Evolutionary conservation across 2,888 invertebrate species (phyloP), one percentile per base, ranked within the genome.

Genomic region (Drymonia ruficornis): DNA sequence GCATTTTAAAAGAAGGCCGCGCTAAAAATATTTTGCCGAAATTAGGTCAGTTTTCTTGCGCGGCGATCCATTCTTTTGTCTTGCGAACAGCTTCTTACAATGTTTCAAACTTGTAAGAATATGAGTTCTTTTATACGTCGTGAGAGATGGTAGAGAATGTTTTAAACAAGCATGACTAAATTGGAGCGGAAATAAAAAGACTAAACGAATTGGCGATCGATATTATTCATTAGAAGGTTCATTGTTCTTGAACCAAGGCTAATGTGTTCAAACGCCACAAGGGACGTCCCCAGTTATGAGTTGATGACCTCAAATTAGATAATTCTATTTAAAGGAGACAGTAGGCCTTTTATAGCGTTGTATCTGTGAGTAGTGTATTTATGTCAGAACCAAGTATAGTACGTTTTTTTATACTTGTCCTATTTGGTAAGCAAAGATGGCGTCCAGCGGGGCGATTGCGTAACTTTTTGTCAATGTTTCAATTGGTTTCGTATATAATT

Each of bases 201-300:
- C 16, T 15, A 40, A 40, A 40, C 16, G 40, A 40, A 8, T 16
- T 40, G 16, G 19, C 43, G 46, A 46, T 69, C 67, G 42, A 69
- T 61, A 67, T 67, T 63, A 63, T 67, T 67, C 56, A 65, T 56
- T 59, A 59, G 52, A 58, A 50, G 65, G 67, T 63, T 67, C 70
- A 63, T 67, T 61, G 70, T 56, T 67, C 70, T 63, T 53, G 51
- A 61, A 59, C 55, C 60, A 67, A 67, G 65, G 70, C 56, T 61
- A 55, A 40, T 67, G 61, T 67, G 54, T 61, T 51, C 54, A 36
- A 58, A 59, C 53, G 59, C 50, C 55, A 43, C 47, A 55, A 65
- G 70, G 55, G 29, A 70, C 56, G 63, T 61, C 59, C 59, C 50
- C 55, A 55, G 54, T 53, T 60, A 61, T 59, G 38, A 65, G 55